A percentile compares a stretch with the other conserved stretches of the same genome.
Conservation (phyloP, 2,888 invertebrate genomes). For the Pelosia muscerda region DNA sequence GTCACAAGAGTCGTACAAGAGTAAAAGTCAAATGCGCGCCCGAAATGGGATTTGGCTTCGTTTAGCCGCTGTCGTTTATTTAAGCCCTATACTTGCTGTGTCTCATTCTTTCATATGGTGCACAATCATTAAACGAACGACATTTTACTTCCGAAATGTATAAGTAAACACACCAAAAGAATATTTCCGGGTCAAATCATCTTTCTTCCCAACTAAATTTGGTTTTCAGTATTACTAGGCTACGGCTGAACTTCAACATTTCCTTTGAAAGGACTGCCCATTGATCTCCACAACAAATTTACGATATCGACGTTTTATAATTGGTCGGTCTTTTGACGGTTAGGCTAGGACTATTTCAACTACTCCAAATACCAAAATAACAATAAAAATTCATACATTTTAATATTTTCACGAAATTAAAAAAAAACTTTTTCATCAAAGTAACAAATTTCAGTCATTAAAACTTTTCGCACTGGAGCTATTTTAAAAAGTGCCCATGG, state of each 20-base stretch:
- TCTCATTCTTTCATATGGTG: not conserved
- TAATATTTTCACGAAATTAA: not conserved
- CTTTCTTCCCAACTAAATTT: too few relatives aligned
- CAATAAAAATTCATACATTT: not conserved
- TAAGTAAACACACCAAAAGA: too few relatives aligned
- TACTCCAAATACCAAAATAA: too few relatives aligned
- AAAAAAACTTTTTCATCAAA: not conserved
- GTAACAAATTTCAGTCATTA: not conserved
- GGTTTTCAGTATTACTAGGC: too few relatives aligned
- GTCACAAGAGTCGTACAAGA: not conserved
- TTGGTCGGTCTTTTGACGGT: too few relatives aligned
- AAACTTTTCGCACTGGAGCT: not conserved
- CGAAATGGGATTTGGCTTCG: not conserved
- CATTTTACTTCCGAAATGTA: too few relatives aligned
- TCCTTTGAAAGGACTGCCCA: too few relatives aligned
- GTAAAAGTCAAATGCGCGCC: not conserved
- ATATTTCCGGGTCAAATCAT: too few relatives aligned
- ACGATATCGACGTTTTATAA: too few relatives aligned
- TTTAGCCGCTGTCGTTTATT: not conserved
- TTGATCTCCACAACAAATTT: too few relatives aligned
- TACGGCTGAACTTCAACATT: too few relatives aligned
- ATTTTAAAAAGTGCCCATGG: not conserved
- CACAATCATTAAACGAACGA: not conserved
- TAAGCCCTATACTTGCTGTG: not conserved
- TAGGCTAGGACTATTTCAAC: too few relatives aligned